These are phyloP conservation scores for Arctia plantaginis DNA, from an alignment of 2,888 invertebrate species.

Conservation along the genomic window DNA sequence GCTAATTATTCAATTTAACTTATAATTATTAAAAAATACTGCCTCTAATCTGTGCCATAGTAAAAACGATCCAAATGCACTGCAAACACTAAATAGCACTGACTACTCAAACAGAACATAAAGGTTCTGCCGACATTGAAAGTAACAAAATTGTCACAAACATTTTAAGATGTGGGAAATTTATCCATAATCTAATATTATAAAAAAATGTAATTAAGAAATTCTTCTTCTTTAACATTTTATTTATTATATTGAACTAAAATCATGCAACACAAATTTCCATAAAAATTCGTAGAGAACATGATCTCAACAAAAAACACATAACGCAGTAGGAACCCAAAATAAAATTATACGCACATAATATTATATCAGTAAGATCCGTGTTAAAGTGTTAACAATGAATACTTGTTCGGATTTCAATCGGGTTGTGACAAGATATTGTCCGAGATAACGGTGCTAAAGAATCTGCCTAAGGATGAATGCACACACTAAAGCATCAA, in stretches of 20 bases:
- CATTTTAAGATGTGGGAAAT: too few species aligned
- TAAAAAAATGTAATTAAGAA: neutral
- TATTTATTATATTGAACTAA: neutral
- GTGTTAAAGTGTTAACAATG: conserved; percentile 78
- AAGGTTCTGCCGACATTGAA: too few species aligned
- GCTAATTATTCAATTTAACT: too few species aligned
- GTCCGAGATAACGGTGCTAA: conserved; percentile 46
- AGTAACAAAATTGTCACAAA: too few species aligned
- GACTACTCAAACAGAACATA: too few species aligned
- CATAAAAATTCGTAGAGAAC: conserved; percentile 41
- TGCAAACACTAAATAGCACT: too few species aligned
- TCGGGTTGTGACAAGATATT: conserved; percentile 53
- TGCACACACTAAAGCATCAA: neutral
- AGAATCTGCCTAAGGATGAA: conserved; percentile 8
- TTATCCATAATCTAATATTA: neutral
- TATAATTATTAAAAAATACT: too few species aligned
- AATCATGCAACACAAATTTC: neutral
- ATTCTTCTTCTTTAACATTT: neutral
- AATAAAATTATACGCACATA: conserved; percentile 67
- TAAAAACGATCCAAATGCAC: too few species aligned
- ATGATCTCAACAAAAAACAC: conserved; percentile 38
- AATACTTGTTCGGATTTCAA: conserved; percentile 60
- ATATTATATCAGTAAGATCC: conserved; percentile 67
- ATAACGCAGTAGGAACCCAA: conserved; percentile 68
- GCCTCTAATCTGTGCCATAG: too few species aligned